Evolutionary conservation across 2,888 invertebrate species (phyloP).

Genomic region (Volucella inanis): DNA sequence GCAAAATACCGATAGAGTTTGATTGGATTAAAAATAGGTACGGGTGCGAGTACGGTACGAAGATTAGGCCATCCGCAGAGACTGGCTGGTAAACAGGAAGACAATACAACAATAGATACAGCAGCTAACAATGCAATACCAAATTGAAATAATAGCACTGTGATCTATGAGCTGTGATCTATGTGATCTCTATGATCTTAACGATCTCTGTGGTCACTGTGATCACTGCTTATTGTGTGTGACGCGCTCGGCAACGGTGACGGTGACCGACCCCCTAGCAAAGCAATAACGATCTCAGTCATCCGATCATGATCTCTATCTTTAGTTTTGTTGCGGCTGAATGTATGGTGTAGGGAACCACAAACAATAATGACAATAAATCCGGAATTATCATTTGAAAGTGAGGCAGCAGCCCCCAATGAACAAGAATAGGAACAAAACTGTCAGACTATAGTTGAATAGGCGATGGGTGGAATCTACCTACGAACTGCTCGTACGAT

Average conservation of each 20-base stretch:
- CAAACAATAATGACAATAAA: constrained; percentile 63
- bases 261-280: constrained; percentile 68
- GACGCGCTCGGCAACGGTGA: background rate
- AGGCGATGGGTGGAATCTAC: background rate
- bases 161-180: constrained; percentile 40
- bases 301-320: constrained; percentile 60
- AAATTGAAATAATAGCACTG: constrained; percentile 59
- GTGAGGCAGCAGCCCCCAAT: constrained; percentile 49
- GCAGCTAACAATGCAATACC: constrained; percentile 39
- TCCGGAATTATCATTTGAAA: constrained; percentile 73
- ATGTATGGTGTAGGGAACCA: constrained; percentile 26
- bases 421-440: constrained; percentile 13
- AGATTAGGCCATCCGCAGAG: constrained; percentile 32
- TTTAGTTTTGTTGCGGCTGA: constrained; percentile 11
- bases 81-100: constrained; percentile 19
- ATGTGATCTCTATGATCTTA: constrained; percentile 25
- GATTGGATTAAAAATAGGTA: constrained; percentile 43
- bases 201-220: constrained; percentile 32
- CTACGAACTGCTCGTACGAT: constrained; percentile 21
- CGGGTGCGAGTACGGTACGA: background rate
- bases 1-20: constrained; percentile 55
- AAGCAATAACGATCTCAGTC: constrained; percentile 46
- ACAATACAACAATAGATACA: constrained; percentile 52
- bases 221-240: constrained; percentile 17
- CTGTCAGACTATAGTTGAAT: background rate